Evolutionary conservation across 2,888 invertebrate genomes (phyloP).

Genomic region (Tipula lateralis): DNA sequence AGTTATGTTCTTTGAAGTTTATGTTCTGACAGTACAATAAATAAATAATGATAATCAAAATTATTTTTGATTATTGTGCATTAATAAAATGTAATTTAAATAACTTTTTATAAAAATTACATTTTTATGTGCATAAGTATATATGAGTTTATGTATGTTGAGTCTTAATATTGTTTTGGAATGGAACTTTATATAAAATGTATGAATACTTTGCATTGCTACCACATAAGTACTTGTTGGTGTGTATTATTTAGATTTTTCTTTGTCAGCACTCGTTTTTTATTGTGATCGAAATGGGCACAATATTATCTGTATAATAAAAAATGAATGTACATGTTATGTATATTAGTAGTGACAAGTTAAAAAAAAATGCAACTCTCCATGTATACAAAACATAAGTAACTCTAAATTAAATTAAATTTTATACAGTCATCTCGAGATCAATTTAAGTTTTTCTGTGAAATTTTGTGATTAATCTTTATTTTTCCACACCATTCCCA

Average conservation of each 20-base stretch:
- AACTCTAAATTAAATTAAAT: background rate
- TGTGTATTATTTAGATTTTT: background rate
- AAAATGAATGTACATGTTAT: background rate
- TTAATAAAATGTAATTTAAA: background rate
- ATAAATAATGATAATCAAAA: slow-evolving; percentile 12
- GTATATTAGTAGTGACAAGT: background rate
- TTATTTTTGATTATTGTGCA: background rate
- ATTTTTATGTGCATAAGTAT: background rate
- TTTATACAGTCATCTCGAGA: background rate
- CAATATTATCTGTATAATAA: too few relatives aligned
- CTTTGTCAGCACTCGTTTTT: background rate
- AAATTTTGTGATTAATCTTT: background rate
- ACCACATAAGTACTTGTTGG: background rate
- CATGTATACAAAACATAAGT: background rate
- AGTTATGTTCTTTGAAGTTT: background rate
- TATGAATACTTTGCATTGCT: background rate
- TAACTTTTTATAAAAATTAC: background rate
- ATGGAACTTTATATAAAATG: background rate
- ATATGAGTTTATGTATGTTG: background rate
- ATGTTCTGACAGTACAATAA: slow-evolving; percentile 7
- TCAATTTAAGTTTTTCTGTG: background rate
- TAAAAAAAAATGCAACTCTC: background rate
- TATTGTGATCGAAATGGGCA: background rate
- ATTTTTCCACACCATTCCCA: background rate
- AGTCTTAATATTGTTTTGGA: background rate